Evolutionary conservation across 2,113 vertebrate genomes (phyloP).

Genomic region (Brachyistius frenatus): DNA sequence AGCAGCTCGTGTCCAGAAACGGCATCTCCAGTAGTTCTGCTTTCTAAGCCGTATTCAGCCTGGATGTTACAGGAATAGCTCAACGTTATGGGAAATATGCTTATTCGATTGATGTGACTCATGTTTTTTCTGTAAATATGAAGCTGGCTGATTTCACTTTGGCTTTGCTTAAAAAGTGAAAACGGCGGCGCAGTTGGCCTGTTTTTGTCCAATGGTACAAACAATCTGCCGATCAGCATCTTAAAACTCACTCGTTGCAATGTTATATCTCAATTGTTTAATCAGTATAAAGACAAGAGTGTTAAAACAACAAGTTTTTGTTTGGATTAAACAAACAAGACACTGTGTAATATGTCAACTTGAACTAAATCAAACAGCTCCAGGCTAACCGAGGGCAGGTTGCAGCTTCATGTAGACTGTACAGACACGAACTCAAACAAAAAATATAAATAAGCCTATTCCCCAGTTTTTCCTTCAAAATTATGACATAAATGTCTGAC

Average conservation of each 20-base stretch:
- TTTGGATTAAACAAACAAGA: no score
- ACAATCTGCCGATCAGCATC: no score
- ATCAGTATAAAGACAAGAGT: no score
- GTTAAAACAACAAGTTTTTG: no score
- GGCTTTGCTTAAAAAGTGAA: no score
- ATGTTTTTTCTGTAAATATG: neutral
- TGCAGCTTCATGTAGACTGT: neutral
- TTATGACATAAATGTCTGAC: neutral
- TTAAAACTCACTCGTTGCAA: no score
- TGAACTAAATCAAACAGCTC: no score
- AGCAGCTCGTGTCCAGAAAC: conserved; percentile 29
- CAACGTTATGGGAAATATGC: neutral
- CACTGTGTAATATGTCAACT: no score
- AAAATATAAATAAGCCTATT: neutral
- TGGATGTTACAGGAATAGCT: neutral
- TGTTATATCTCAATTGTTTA: no score
- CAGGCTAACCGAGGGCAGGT: neutral
- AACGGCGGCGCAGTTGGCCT: no score
- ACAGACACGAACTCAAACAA: neutral
- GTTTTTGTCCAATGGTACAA: no score
- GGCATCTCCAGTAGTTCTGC: neutral
- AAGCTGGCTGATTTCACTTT: no score
- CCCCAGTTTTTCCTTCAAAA: neutral
- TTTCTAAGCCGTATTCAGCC: conserved; percentile 15
- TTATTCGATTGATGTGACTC: neutral